These are phyloP conservation scores for Aotus griseimembra DNA, from an alignment of 2,797 vertebrate species.

Conservation along the genomic window DNA sequence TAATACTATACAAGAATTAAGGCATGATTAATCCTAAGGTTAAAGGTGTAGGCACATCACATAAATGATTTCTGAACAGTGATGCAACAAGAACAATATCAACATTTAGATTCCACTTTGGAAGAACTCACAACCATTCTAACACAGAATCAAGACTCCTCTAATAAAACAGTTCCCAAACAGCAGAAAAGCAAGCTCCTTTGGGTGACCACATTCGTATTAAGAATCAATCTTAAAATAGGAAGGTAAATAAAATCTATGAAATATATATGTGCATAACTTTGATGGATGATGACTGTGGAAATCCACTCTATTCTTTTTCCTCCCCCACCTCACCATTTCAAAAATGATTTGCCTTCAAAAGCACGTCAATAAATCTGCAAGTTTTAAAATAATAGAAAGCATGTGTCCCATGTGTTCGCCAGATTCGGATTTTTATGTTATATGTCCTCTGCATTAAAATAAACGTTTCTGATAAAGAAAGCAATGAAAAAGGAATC, in stretches of 20 bases:
- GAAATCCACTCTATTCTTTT: background rate
- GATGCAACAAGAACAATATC: background rate
- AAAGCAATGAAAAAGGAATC: slow-evolving; percentile 59
- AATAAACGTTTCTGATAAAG: slow-evolving; percentile 69
- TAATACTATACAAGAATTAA: background rate
- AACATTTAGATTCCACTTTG: background rate
- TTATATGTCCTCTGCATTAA: slow-evolving; percentile 55
- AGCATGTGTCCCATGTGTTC: slow-evolving; percentile 68
- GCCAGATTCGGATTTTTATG: slow-evolving; percentile 53
- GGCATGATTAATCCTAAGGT: background rate
- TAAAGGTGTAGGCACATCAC: background rate
- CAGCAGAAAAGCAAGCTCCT: background rate
- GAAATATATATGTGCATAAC: background rate
- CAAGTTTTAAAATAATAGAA: slow-evolving; percentile 38
- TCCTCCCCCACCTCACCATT: slow-evolving; percentile 17
- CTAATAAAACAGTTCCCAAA: background rate
- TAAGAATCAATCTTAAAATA: slow-evolving; percentile 8
- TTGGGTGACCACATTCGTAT: background rate
- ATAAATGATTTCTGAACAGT: background rate
- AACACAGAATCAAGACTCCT: background rate
- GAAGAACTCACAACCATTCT: background rate
- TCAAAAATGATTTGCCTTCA: slow-evolving; percentile 60
- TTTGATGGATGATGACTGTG: background rate
- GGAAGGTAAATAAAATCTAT: slow-evolving; percentile 33
- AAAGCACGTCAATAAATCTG: slow-evolving; percentile 63